Percentiles rank a stretch among this genome's conserved stretches.
These are phyloP conservation scores for Astur gentilis DNA, from an alignment of 2,113 vertebrate genomes.

Conservation along the genomic window DNA sequence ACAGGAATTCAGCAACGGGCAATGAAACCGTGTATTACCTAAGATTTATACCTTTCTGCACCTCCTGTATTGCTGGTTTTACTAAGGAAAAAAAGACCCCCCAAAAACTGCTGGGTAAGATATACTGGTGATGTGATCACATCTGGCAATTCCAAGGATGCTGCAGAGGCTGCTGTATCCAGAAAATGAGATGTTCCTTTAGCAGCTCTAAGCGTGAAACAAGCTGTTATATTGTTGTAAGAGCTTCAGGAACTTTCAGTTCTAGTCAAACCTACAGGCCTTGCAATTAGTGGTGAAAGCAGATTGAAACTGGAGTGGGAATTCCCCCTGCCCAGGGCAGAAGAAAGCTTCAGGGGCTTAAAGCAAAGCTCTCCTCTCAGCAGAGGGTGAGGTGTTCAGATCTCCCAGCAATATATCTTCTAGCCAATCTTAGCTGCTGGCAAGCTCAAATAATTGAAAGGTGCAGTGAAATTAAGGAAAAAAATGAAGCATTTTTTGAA, in stretches of 20 bases:
- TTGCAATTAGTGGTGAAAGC: background rate
- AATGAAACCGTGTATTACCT: background rate
- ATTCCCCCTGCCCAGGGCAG: background rate
- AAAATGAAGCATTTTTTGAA: background rate
- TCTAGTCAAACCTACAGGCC: background rate
- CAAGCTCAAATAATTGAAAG: background rate
- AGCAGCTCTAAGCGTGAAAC: background rate
- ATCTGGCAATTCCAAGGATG: background rate
- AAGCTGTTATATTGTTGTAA: background rate
- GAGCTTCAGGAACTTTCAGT: background rate
- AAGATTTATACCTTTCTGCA: slow-evolving; percentile 18
- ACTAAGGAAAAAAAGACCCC: background rate
- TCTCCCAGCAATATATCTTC: background rate
- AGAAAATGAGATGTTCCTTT: background rate
- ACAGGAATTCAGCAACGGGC: background rate
- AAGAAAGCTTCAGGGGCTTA: background rate
- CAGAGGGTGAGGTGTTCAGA: background rate
- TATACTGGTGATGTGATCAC: background rate
- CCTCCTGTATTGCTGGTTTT: background rate
- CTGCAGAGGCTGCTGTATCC: background rate
- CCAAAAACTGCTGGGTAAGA: background rate
- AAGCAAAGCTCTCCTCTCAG: background rate
- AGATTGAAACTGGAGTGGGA: background rate
- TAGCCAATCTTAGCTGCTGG: background rate
- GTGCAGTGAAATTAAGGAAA: background rate